Evolutionary conservation across 2,888 invertebrate genomes (phyloP), one percentile per base, ranked within the genome.

Genomic region (Acleris laterana): DNA sequence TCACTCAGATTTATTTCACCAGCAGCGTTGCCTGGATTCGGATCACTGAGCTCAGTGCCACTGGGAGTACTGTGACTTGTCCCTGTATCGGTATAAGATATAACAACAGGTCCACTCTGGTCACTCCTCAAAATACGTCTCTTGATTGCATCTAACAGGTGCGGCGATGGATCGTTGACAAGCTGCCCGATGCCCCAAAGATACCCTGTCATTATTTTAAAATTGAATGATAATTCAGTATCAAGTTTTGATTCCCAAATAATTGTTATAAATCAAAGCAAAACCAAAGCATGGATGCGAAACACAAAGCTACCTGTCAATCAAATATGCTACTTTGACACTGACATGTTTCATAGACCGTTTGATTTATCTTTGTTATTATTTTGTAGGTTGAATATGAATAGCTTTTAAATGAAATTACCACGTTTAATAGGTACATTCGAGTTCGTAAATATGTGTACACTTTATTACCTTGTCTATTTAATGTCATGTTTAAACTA

Each of bases 131-230:
- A 61, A 25, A 84, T 64, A 55, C 76, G 76, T 17, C 75, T 74
- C 42, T 75, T 77, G 59, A 88, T 63, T 46, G 79, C 78, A 65
- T 76, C 76, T 56, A 85, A 71, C 44, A 89, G 50, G 44, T 84
- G 80, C 17, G 79, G 72, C 1, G 89, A 84, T 38, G 90, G 88
- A 71, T 89, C 83, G 63, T 81, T 84, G 13, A 84, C 74, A n/a
- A 89, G 75, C 68, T 88, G 82, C 19, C 81, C 82, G 46, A 90
- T 74, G 60, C 83, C 79, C 85, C 84, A 85, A 48, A 89, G 72
- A 71, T 85, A 77, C 56, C 72, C 74, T 49, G 84, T 71, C 88
- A 88, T 89, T 20, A 20, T 59, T 51, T 6, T 42, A 9, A 32
- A 38, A 38, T 38, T 11, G 1, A 38, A 38, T 38, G 3, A 38